Conservation (phyloP, 64 coral and sea anemone species). For the Catalaphyllia jardinei region DNA sequence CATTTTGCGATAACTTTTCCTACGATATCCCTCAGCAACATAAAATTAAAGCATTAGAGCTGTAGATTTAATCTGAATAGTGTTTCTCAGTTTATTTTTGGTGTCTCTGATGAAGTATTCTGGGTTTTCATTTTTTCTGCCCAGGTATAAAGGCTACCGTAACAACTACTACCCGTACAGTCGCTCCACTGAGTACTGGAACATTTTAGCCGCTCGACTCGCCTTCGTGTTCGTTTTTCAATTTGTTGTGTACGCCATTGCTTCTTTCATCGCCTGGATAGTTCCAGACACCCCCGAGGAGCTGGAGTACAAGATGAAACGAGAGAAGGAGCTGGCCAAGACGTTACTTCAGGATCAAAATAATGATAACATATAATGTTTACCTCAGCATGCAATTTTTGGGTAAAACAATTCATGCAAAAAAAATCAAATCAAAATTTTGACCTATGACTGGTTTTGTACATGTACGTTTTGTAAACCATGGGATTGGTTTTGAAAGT, state of each 20-base stretch:
- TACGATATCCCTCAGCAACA: too few species aligned
- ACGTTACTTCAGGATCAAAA: not conserved
- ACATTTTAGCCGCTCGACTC: slow-evolving; percentile 62
- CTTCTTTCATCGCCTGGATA: slow-evolving; percentile 67
- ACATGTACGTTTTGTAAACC: too few species aligned
- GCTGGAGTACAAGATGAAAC: slow-evolving; percentile 49
- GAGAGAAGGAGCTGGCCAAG: slow-evolving; percentile 64
- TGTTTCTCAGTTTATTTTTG: too few species aligned
- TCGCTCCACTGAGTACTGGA: slow-evolving; percentile 67
- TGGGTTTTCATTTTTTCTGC: not conserved
- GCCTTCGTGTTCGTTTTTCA: slow-evolving; percentile 79
- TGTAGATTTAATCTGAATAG: too few species aligned
- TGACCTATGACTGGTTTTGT: too few species aligned
- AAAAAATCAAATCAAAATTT: too few species aligned
- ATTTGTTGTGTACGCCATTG: slow-evolving; percentile 54
- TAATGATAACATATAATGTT: slow-evolving; percentile 1
- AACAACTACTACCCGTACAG: slow-evolving; percentile 49
- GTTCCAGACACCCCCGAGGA: slow-evolving; percentile 59
- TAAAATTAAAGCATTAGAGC: too few species aligned
- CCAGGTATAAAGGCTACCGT: slow-evolving; percentile 68
- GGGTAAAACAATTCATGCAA: too few species aligned
- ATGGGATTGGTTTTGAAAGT: too few species aligned
- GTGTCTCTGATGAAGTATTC: too few species aligned
- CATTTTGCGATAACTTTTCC: too few species aligned
- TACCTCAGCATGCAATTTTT: too few species aligned